Conservation (phyloP, 2,797 vertebrate species). For the Pelodytes ibericus region DNA sequence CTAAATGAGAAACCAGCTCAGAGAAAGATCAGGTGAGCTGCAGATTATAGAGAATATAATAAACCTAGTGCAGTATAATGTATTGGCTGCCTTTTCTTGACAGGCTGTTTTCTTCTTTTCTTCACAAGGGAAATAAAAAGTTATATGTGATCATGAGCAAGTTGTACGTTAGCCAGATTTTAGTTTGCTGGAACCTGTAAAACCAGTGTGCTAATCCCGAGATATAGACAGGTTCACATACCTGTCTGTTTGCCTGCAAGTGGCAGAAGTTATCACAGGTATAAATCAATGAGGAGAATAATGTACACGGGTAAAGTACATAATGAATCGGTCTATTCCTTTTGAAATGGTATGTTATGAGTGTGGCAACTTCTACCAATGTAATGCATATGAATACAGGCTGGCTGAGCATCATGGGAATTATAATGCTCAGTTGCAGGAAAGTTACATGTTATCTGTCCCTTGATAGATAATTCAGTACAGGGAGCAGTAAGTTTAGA, state of each 20-base stretch:
- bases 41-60: background rate
- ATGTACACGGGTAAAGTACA: slow-evolving; percentile 38
- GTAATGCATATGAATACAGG: no score
- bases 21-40: background rate
- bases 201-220: slow-evolving; percentile 46
- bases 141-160: slow-evolving; percentile 3
- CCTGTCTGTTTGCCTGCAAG: slow-evolving; percentile 33
- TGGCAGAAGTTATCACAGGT: slow-evolving; percentile 20
- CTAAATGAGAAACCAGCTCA: background rate
- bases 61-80: no score
- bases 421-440: background rate
- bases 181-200: slow-evolving; percentile 41
- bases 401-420: background rate
- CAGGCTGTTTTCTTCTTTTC: background rate
- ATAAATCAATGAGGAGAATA: slow-evolving; percentile 23
- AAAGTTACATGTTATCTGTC: background rate
- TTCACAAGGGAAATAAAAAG: background rate
- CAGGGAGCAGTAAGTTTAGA: background rate
- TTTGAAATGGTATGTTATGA: background rate
- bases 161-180: background rate
- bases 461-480: no score
- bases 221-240: slow-evolving; percentile 34
- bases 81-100: background rate
- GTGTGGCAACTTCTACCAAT: no score
- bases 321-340: background rate